Conservation (phyloP, 2,797 vertebrate species). For the Gouania willdenowi region DNA sequence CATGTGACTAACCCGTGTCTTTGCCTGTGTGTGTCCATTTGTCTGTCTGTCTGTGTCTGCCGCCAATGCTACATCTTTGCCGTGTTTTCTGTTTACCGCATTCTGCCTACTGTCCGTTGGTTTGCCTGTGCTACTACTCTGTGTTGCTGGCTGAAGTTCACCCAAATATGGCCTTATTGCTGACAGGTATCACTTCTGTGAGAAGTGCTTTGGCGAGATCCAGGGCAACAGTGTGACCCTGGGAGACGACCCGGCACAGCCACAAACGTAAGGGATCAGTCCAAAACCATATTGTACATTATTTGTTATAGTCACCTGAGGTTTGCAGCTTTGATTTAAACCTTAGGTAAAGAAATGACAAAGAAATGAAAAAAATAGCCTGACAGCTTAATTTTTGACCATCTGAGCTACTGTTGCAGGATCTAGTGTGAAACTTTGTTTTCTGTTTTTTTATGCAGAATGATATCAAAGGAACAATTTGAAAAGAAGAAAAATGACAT, state of each 20-base stretch:
- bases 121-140: constrained; percentile 67
- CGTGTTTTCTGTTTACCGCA: constrained; percentile 36
- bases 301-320: too few species aligned
- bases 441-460: constrained; percentile 71
- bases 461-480: constrained; percentile 99
- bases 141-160: constrained; percentile 63
- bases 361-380: too few species aligned
- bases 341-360: too few species aligned
- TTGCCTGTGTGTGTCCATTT: constrained; percentile 40
- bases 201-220: constrained; percentile 99
- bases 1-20: constrained; percentile 58
- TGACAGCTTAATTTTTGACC: constrained; percentile 2
- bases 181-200: constrained; percentile 99
- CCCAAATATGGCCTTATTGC: constrained; percentile 73
- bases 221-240: constrained; percentile 99
- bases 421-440: constrained; percentile 8
- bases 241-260: constrained; percentile 96
- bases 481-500: constrained; percentile 99
- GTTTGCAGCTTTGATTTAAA: too few species aligned
- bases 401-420: not conserved
- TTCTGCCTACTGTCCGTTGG: constrained; percentile 50
- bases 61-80: constrained; percentile 40
- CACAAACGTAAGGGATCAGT: constrained; percentile 90
- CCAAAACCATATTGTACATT: too few species aligned
- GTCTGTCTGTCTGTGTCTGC: constrained; percentile 20